Evolutionary conservation across 2,888 invertebrate genomes (phyloP), one percentile per base, ranked within the genome.

Genomic region (Drosophila limbata): DNA sequence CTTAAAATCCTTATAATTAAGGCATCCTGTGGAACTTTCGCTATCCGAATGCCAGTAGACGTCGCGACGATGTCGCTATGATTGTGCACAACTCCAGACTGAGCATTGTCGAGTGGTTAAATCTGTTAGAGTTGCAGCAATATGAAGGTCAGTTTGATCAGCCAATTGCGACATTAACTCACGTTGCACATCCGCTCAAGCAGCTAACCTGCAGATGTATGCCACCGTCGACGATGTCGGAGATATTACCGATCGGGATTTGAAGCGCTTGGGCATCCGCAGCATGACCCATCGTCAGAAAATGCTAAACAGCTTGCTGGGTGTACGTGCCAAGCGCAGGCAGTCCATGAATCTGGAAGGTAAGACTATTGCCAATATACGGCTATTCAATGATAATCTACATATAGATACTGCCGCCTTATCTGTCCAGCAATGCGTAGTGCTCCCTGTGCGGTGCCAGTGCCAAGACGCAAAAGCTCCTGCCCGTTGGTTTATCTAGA

Each of bases 221-320:
- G 82, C 79, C 55, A 72, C 80, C 13, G 85, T 91, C 5, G 84
- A 90, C n/a, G 90, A 91, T 73, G 78, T 91, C 3, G 77, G 89
- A 4, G 89, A 91, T 21, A 77, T 92, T 0, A 83, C 62, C 28
- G 91, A 95, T 88, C 92, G 93, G 3, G 95, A 95, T 74, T 93
- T 95, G 52, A 94, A 94, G 83, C 93, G 94, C 47, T 90, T 95
- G 66, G 95, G 95, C 0, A 93, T 95, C 35, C 94, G 94, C 73
- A 94, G 94, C 81, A 93, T 94, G 3, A 94, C 94, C 15, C 95
- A 95, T 91, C 92, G 95, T 33, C 94, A 95, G 2, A 93, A 94
- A 80, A 94, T 95, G 77, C 93, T 95, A 70, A 94, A 95, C 37
- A 95, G 95, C 89, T 92, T 95, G 56, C 93, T 95, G n/a, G 93